Percentiles rank a stretch among this genome's conserved stretches.
phyloP scores from a whole-genome alignment of 2,888 invertebrate species.

The Melanchra persicariae region DNA sequence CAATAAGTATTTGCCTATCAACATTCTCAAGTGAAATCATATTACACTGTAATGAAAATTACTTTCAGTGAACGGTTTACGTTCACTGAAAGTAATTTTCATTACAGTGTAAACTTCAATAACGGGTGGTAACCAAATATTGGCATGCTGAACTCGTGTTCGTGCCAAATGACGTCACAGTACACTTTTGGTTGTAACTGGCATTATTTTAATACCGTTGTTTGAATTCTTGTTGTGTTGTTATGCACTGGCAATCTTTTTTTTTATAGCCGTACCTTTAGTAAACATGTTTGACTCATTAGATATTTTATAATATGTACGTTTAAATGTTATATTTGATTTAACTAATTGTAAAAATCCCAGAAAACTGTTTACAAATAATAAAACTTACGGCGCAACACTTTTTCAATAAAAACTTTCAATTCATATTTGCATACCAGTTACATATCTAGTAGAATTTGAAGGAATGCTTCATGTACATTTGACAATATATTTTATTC shows the following conservation, averaged over 20 bases:
- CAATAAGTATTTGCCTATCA: conserved; percentile 14
- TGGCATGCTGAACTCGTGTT: conserved; percentile 41
- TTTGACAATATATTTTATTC: too few relatives aligned
- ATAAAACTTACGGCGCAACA: too few relatives aligned
- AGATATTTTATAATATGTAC: not conserved
- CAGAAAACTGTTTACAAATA: too few relatives aligned
- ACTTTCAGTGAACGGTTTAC: conserved; percentile 38
- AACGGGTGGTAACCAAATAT: conserved; percentile 53
- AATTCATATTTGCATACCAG: too few relatives aligned
- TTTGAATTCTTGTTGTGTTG: conserved; percentile 8
- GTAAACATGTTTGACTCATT: not conserved
- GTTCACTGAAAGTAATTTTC: conserved; percentile 49
- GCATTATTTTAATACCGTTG: conserved; percentile 5
- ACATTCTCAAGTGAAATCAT: conserved; percentile 19
- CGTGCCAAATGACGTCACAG: conserved; percentile 54
- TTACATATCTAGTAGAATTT: too few relatives aligned
- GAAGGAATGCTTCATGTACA: too few relatives aligned
- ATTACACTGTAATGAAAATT: conserved; percentile 45
- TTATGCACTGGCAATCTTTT: not conserved
- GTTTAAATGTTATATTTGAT: not conserved
- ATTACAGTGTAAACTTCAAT: conserved; percentile 30
- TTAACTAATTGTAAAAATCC: not conserved
- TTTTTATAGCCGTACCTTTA: not conserved
- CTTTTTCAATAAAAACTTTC: too few relatives aligned
- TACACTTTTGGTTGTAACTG: conserved; percentile 14